Evolutionary conservation across 2,888 invertebrate species (phyloP).

Genomic region (Pherbina coryleti): DNA sequence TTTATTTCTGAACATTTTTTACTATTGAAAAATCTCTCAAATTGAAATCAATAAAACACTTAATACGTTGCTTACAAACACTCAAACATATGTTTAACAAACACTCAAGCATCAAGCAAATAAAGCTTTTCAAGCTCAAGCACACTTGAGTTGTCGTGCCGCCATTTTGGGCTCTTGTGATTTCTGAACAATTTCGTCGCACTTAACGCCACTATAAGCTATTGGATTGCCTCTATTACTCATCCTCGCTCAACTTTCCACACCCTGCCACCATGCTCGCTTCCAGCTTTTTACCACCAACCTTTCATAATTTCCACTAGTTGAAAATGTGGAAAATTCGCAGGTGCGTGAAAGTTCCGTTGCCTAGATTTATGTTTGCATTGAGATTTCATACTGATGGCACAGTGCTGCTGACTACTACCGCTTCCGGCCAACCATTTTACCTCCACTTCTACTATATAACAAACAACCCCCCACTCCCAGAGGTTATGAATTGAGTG

Average conservation of each 20-base stretch:
- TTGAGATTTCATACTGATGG: background rate
- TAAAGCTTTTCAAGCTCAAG: no score
- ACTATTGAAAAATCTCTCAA: no score
- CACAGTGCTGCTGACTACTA: background rate
- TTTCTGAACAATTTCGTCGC: no score
- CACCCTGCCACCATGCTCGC: background rate
- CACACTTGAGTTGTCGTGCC: no score
- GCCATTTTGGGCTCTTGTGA: no score
- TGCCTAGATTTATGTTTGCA: slow-evolving; percentile 16
- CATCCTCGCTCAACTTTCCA: background rate
- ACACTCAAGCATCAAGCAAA: no score
- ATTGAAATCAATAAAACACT: no score
- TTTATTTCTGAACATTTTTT: no score
- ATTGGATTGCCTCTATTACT: background rate
- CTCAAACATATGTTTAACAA: no score
- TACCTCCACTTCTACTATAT: background rate
- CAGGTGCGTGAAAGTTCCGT: slow-evolving; percentile 31
- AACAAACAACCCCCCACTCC: background rate
- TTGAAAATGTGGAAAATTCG: slow-evolving; percentile 29
- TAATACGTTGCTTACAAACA: no score
- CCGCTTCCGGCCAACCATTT: background rate
- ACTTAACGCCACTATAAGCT: slow-evolving; percentile 1
- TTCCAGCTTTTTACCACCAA: background rate
- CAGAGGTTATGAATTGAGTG: slow-evolving; percentile 36
- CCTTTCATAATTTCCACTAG: slow-evolving; percentile 20